Evolutionary conservation across 2,113 vertebrate species (phyloP), one percentile per base, ranked within the genome.

Genomic region (Dipodomys stephensi): DNA sequence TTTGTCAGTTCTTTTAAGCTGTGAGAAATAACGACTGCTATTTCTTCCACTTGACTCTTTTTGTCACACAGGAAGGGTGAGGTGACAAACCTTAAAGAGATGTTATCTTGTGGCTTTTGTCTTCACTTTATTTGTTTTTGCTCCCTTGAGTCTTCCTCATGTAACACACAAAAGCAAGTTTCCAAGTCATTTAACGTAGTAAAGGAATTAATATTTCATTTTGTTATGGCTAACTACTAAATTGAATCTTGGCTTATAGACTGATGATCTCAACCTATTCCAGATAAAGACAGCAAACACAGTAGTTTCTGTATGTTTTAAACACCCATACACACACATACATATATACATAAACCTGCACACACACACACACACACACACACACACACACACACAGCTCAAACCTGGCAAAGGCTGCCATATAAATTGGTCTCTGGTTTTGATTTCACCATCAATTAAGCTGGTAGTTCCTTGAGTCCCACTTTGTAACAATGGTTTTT

Each of bases 151-250:
- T 92, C 20, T 80, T 82, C 35, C 9, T 72, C n/a, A 62, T 77
- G 44, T 62, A 80, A 87, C 39, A 82, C 49, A 81, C 1, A 72
- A 93, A 94, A 72, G 5, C 67, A 62, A 69, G 11, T 69, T 90
- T 95, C 19, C 28, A 69, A 88, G 79, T 83, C 32, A 76, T 79
- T 93, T 90, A 94, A 90, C 83, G 93, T 94, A 95, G 95, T 73
- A 94, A 80, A 91, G 11, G 32, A 82, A 79, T 96, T 90, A 87
- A 89, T 94, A 93, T 94, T 95, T 96, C 88, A 95, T 60, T 79
- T 79, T 92, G 32, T 35, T 25, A 87, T 80, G 32, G 57, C 64
- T 89, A 90, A 46, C 23, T 78, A 81, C 64, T 73, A 82, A 89
- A 73, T 35, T 93, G 90, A 69, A 80, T 85, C 35, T 87, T 68